Conservation (phyloP, 2,797 vertebrate species). For the Trematocara caparti region DNA sequence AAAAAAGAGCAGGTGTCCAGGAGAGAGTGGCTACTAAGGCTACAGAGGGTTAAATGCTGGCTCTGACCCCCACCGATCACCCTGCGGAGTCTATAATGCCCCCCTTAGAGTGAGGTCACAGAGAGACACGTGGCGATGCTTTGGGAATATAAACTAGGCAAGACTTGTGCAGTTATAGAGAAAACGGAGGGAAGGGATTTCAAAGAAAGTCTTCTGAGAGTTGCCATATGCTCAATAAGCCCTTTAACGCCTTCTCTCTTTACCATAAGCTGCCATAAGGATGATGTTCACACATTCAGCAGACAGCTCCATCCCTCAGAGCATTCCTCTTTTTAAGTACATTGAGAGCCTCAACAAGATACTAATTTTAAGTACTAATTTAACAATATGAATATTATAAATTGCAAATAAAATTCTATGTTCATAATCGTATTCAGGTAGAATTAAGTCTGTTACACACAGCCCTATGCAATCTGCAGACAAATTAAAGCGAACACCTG, state of each 20-base stretch:
- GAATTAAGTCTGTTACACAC: neutral
- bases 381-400: neutral
- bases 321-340: neutral
- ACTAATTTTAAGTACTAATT: neutral
- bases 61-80: slow-evolving; percentile 60
- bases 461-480: neutral
- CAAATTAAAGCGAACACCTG: neutral
- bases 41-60: slow-evolving; percentile 61
- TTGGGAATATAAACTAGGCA: slow-evolving; percentile 62
- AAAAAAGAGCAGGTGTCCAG: slow-evolving; percentile 58
- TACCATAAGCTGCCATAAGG: slow-evolving; percentile 35
- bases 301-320: slow-evolving; percentile 14
- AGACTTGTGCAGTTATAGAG: slow-evolving; percentile 23
- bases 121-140: slow-evolving; percentile 33
- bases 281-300: slow-evolving; percentile 29
- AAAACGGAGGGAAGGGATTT: slow-evolving; percentile 35
- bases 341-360: neutral
- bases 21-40: slow-evolving; percentile 39
- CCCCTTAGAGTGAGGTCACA: slow-evolving; percentile 51
- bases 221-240: slow-evolving; percentile 56
- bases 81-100: slow-evolving; percentile 68
- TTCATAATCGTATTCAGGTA: neutral
- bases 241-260: slow-evolving; percentile 48
- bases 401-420: neutral
- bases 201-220: slow-evolving; percentile 57